phyloP scores from a whole-genome alignment of 2,888 invertebrate species.

The Clanis bilineata region DNA sequence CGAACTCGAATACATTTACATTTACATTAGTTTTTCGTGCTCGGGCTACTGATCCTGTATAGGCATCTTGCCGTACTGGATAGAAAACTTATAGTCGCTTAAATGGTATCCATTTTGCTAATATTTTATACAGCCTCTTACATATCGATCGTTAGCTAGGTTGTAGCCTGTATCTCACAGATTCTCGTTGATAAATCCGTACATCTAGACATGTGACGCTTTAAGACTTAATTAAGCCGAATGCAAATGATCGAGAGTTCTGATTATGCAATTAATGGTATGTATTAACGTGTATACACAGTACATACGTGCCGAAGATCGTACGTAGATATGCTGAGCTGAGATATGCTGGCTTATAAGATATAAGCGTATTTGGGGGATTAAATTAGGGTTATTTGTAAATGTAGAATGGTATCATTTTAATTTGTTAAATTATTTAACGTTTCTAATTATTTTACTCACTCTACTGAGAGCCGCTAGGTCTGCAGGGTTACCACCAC shows the following conservation, averaged over 20 bases:
- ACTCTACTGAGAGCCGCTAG: too few relatives aligned
- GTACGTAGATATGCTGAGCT: background rate
- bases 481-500: too few relatives aligned
- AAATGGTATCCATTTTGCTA: too few relatives aligned
- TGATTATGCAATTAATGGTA: conserved; percentile 7
- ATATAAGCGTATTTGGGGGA: background rate
- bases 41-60: too few relatives aligned
- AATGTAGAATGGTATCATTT: background rate
- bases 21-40: too few relatives aligned
- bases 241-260: conserved; percentile 10
- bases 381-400: background rate
- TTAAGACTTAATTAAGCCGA: conserved; percentile 10
- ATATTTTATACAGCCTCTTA: too few relatives aligned
- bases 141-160: too few relatives aligned
- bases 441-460: too few relatives aligned
- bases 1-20: too few relatives aligned
- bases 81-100: too few relatives aligned
- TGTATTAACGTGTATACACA: background rate
- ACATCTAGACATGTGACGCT: background rate
- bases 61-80: too few relatives aligned
- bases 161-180: background rate
- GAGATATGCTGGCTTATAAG: background rate
- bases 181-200: background rate
- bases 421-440: too few relatives aligned
- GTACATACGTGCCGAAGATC: background rate